A percentile compares a stretch with the other conserved stretches of the same genome.
These are phyloP conservation scores for Acestrorhynchus altus DNA, from an alignment of 2,797 vertebrate species.

Conservation along the genomic window DNA sequence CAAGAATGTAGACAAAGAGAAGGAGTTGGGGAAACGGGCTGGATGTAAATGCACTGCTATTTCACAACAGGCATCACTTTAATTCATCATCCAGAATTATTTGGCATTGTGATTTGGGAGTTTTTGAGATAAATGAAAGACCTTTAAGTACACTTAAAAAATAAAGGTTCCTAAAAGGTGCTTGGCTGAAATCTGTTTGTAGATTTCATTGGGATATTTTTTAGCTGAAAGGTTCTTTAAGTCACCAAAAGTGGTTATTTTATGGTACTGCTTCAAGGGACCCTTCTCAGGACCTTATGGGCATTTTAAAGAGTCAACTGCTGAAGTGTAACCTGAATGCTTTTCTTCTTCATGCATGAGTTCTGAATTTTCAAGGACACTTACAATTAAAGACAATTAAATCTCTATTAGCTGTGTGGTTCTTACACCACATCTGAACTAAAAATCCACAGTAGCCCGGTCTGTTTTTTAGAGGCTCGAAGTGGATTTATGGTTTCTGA, in stretches of 20 bases:
- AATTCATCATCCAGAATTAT: background rate
- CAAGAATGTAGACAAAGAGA: constrained; percentile 30
- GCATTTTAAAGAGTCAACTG: background rate
- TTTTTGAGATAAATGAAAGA: background rate
- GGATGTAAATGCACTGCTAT: background rate
- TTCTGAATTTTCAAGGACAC: background rate
- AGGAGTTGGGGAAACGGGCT: constrained; percentile 2
- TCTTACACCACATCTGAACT: background rate
- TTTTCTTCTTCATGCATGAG: background rate
- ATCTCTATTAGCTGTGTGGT: background rate
- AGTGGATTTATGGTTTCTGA: constrained; percentile 55
- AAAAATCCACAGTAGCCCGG: constrained; percentile 13
- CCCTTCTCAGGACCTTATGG: background rate
- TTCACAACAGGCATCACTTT: background rate
- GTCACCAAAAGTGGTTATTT: background rate
- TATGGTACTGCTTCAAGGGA: background rate
- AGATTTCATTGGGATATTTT: too few relatives aligned
- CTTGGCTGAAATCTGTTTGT: background rate
- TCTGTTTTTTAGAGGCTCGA: constrained; percentile 26
- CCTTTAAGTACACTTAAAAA: background rate
- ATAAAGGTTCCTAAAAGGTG: background rate
- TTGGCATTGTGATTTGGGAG: background rate
- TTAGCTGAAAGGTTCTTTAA: too few relatives aligned
- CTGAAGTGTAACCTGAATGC: background rate
- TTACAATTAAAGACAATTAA: background rate